phyloP scores from a whole-genome alignment of 2,888 invertebrate species.

The Metallyticus violacea region DNA sequence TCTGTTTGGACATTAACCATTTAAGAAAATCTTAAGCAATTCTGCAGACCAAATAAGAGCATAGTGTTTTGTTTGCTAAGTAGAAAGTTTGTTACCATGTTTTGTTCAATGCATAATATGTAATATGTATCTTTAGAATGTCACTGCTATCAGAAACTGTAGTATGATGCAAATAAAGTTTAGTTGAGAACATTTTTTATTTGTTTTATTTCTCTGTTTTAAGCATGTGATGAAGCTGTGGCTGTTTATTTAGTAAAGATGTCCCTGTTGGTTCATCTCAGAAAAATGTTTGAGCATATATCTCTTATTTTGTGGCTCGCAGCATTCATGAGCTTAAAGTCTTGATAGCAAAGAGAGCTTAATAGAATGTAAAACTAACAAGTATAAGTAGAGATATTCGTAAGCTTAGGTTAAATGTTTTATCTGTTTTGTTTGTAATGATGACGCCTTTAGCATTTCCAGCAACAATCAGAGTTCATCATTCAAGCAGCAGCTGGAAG shows the following conservation, averaged over 20 bases:
- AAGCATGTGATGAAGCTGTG: neutral
- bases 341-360: neutral
- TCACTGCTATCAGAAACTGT: neutral
- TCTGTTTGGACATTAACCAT: neutral
- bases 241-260: neutral
- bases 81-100: neutral
- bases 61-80: neutral
- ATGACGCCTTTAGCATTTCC: too few species aligned
- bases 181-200: neutral
- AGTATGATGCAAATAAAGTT: neutral
- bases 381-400: too few species aligned
- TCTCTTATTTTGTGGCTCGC: too few species aligned
- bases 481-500: too few species aligned
- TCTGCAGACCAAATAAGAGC: too few species aligned
- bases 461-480: too few species aligned
- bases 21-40: too few species aligned
- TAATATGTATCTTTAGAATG: neutral
- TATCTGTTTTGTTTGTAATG: too few species aligned
- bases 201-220: neutral
- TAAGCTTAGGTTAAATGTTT: too few species aligned
- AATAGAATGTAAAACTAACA: constrained; percentile 43
- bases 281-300: too few species aligned
- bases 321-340: constrained; percentile 30
- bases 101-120: too few species aligned
- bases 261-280: too few species aligned